phyloP scores from a whole-genome alignment of 2,888 invertebrate genomes.

The Aleiodes alternator region DNA sequence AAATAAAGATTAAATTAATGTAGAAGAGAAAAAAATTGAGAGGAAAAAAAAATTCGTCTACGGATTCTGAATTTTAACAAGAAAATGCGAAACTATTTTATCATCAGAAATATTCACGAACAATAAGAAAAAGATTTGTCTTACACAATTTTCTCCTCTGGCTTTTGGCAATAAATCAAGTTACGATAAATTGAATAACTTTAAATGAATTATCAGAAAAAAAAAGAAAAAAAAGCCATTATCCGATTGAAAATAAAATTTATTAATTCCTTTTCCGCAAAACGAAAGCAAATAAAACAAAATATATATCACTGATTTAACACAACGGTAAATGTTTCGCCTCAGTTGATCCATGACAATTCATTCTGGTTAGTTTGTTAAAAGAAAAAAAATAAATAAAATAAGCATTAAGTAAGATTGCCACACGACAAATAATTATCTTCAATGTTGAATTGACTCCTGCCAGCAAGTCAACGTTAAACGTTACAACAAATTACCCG shows the following conservation, averaged over 20 bases:
- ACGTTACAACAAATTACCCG: constrained; percentile 40
- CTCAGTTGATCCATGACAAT: constrained; percentile 20
- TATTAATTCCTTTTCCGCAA: not conserved
- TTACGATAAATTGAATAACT: too few species aligned
- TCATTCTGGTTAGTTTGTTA: constrained; percentile 3
- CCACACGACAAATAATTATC: constrained; percentile 55
- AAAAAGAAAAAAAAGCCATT: too few species aligned
- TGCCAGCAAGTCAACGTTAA: constrained; percentile 23
- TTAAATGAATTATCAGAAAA: too few species aligned
- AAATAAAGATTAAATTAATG: constrained; percentile 33
- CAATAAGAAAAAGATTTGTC: not conserved
- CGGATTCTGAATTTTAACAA: too few species aligned
- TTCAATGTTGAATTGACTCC: constrained; percentile 48
- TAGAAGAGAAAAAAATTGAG: not conserved
- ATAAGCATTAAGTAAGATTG: constrained; percentile 7
- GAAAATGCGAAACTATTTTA: too few species aligned
- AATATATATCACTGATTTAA: not conserved
- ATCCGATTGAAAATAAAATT: too few species aligned
- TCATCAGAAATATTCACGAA: too few species aligned
- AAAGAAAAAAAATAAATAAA: constrained; percentile 4
- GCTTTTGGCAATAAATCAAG: too few species aligned
- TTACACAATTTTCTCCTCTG: too few species aligned
- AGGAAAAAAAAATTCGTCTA: not conserved
- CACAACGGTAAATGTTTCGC: not conserved
- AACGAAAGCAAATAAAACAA: not conserved